Conservation (phyloP, 2,113 vertebrate genomes). For the Dolichallabes microphthalmus region DNA sequence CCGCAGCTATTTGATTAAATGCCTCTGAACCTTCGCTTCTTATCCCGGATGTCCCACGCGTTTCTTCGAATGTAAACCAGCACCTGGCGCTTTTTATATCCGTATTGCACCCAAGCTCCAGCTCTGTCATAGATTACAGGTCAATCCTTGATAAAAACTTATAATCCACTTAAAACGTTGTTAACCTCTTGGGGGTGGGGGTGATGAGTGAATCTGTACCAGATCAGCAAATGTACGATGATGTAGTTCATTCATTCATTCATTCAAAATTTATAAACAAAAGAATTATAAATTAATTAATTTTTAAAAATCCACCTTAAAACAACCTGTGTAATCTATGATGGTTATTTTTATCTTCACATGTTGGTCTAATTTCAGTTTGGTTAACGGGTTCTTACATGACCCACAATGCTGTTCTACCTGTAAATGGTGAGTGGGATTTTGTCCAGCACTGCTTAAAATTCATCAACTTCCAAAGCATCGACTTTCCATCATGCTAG, state of each 20-base stretch:
- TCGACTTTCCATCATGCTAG: background rate
- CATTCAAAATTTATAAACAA: too few species aligned
- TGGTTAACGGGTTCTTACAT: background rate
- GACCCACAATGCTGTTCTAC: background rate
- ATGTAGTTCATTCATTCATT: too few species aligned
- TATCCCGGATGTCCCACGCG: background rate
- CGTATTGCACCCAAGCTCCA: background rate
- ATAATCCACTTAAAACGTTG: background rate
- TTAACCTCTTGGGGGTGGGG: background rate
- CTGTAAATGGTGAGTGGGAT: background rate
- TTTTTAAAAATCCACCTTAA: background rate
- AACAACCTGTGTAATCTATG: background rate
- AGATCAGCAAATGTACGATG: background rate
- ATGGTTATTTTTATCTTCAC: background rate
- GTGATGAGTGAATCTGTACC: background rate
- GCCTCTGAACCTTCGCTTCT: slow-evolving; percentile 12
- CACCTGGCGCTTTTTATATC: background rate
- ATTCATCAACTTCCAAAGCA: background rate
- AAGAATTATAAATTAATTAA: too few species aligned
- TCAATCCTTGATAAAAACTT: background rate
- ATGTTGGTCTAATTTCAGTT: background rate
- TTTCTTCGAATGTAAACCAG: background rate
- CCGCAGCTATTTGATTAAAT: background rate
- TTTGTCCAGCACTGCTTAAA: background rate
- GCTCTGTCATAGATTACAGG: too few species aligned